Evolutionary conservation across 2,888 invertebrate genomes (phyloP), one percentile per base, ranked within the genome.

Genomic region (Sphecodes monilicornis): DNA sequence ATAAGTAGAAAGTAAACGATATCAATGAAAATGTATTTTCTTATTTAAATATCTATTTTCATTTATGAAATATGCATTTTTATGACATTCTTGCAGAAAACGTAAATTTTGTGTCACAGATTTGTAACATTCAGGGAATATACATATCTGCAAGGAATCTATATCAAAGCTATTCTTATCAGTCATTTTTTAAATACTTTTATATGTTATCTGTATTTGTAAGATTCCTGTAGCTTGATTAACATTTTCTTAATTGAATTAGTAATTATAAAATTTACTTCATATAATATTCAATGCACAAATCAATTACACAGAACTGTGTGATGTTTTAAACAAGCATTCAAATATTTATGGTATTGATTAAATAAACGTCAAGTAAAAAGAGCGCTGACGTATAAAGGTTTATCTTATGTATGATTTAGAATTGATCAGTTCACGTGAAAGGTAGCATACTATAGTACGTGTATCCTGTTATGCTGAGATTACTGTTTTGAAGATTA

Each of bases 401-500:
- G n/a, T 57, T 73, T 85, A 85, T 75, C 71, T 64, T 43, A 64
- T 72, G 60, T 81, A 69, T 68, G 57, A 80, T 80, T 73, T 79
- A 71, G 70, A 54, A 74, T 80, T 71, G 80, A 87, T 64, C 81
- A 79, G 73, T 68, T 46, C 36, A 54, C 69, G 68, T 60, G 43
- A 70, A 74, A 78, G 78, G 68, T 36, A 50, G 68, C 76, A 60
- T 77, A 68, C 36, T 68, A 68, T 68, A 78, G n/a, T 76, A 29
- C 60, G 66, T 60, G 41, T 76, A 66, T 80, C 73, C 80, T 81
- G 73, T 83, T 85, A 68, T 78, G 82, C 76, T 84, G 76, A 86
- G 85, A 88, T 83, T 76, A 84, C 80, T 73, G 78, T 86, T 89
- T 82, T 80, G 70, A 86, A 85, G 79, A 71, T 39, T 86, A 78